Evolutionary conservation across 2,113 vertebrate genomes (phyloP), one percentile per base, ranked within the genome.

Genomic region (Aleadryas rufinucha): DNA sequence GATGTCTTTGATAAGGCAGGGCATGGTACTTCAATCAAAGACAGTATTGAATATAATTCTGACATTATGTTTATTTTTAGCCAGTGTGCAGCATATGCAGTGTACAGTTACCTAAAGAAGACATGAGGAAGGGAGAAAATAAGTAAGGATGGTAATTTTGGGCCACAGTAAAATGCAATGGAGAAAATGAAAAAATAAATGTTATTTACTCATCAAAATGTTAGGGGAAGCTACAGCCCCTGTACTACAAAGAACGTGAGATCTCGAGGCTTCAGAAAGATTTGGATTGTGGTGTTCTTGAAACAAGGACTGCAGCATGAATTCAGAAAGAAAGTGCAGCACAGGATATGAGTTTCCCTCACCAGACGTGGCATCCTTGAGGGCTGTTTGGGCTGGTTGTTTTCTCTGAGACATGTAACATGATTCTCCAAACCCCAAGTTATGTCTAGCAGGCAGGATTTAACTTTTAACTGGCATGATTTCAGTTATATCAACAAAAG

Each of bases 401-500:
- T 95, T 95, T 83, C 88, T 81, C 60, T 19, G 20, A 92, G 35
- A 71, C 19, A 2, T 24, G 68, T 76, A 88, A 92, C 9, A 11
- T 84, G 64, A 78, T 84, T 90, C 75, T 78, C 24, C 30, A 50
- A 84, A 77, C 79, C 52, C 52, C 52, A 52, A 41, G 41, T 90
- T 86, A 94, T 23, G 68, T 93, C 81, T 95, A 49, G 66, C 61
- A 93, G 93, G 92, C 85, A 94, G 77, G 79, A 86, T 93, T 94
- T 96, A 84, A 86, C 85, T 82, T 95, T 85, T 92, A 84, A 71
- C 83, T 92, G 86, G 71, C 83, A 61, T 42, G n/a, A 82, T 84
- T 96, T 96, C 85, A 93, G 69, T 92, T 92, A 88, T 89, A 94
- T 95, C 96, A 96, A 75, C 65, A 90, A 69, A 77, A 93, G 86